Evolutionary conservation across 2,888 invertebrate genomes (phyloP).

Genomic region (Amphimallon solstitiale): DNA sequence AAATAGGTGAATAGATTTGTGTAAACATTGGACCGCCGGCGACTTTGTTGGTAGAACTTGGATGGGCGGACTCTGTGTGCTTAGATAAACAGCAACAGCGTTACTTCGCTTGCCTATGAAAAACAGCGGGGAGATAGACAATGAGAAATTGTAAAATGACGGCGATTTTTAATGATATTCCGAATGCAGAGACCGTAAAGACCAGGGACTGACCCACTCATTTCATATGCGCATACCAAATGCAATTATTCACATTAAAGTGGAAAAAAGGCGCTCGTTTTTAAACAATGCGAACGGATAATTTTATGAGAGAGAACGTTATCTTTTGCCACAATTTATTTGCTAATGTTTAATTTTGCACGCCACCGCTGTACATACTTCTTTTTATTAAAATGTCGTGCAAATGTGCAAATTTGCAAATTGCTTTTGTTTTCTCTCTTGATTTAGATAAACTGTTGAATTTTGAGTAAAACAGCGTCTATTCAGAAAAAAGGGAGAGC

Average conservation of each 20-base stretch:
- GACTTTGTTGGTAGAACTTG: too few relatives aligned
- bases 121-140: slow-evolving; percentile 11
- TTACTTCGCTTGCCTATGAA: slow-evolving; percentile 15
- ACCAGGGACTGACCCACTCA: slow-evolving; percentile 37
- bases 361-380: too few relatives aligned
- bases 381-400: too few relatives aligned
- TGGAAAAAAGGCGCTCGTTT: slow-evolving; percentile 27
- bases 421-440: too few relatives aligned
- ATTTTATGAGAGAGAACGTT: slow-evolving; percentile 8
- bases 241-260: slow-evolving; percentile 33
- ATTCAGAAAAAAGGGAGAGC: too few relatives aligned
- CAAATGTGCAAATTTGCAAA: too few relatives aligned
- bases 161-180: slow-evolving; percentile 34
- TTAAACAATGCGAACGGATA: slow-evolving; percentile 19
- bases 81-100: too few relatives aligned
- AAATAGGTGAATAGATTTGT: too few relatives aligned
- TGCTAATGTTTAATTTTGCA: slow-evolving; percentile 9
- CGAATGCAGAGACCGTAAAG: slow-evolving; percentile 33
- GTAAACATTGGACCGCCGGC: too few relatives aligned
- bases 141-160: slow-evolving; percentile 22
- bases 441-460: too few relatives aligned
- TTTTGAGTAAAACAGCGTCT: too few relatives aligned
- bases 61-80: too few relatives aligned
- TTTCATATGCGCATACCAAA: slow-evolving; percentile 37
- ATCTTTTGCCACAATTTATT: slow-evolving; percentile 12